Evolutionary conservation across 2,113 vertebrate genomes (phyloP), one percentile per base, ranked within the genome.

Genomic region (Chinchilla lanigera): DNA sequence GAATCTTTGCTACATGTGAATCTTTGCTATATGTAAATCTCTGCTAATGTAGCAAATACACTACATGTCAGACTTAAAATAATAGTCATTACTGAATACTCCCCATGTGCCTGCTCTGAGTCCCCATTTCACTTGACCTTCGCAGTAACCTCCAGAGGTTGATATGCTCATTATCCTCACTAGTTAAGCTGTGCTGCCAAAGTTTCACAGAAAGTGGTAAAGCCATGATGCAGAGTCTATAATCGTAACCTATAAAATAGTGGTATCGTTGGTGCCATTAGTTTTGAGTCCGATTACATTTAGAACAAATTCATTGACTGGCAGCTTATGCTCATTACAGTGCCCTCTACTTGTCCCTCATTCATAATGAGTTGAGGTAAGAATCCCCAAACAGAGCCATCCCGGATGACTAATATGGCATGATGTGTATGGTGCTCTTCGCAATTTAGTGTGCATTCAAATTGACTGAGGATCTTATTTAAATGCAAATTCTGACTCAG

Each of bases 401-500:
- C 89, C 41, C 28, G 28, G 44, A n/a, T 91, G 86, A 86, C 82
- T 83, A 67, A 90, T 28, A 44, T 6, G 44, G 4, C n/a, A 41
- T 60, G 38, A 63, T 77, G 13, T 52, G 52, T 77, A 41, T 24
- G 16, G 28, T 58, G 52, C 20, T 86, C 86, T 75, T 47, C 69
- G 89, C 44, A 93, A 85, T 65, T 65, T 58, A 91, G 67, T 71
- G 61, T 82, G 67, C 67, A 93, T 90, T 84, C 56, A 82, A 60
- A 81, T 90, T 86, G 94, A 54, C 20, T 67, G 35, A 38, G 6
- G 19, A 65, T 90, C 83, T 81, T 82, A 81, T 87, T 93, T 71
- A 96, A 94, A 89, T 94, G 67, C n/a, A 97, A 65, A 97, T 95
- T 95, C 19, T 81, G 61, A 93, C 69, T 92, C 67, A 52, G 65